Percentiles rank a stretch among this genome's conserved stretches.
phyloP scores from a whole-genome alignment of 1,140 invertebrate genomes.

The Magallana ariakensis region DNA sequence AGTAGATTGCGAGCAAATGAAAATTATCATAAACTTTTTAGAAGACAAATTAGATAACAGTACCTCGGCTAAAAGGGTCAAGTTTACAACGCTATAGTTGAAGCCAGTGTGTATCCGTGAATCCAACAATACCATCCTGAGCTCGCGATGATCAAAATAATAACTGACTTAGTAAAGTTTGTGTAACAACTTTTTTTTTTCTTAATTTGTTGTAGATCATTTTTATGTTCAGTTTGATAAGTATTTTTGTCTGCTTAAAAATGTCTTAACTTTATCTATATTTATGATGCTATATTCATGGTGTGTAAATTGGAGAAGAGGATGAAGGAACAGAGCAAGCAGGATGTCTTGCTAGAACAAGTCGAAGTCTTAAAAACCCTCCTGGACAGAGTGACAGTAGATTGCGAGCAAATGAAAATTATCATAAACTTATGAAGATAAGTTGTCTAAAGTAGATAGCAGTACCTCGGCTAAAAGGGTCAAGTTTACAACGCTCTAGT shows the following conservation, averaged over 20 bases:
- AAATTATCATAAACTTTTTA: background rate
- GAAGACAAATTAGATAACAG: background rate
- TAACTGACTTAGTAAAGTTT: no score
- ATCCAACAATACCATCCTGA: no score
- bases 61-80: slow-evolving; percentile 16
- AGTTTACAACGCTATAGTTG: slow-evolving; percentile 16
- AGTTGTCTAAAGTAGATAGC: slow-evolving; percentile 13
- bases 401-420: background rate
- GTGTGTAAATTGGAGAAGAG: slow-evolving; percentile 5
- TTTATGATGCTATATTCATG: no score
- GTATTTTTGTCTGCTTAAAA: no score
- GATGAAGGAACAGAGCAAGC: slow-evolving; percentile 19
- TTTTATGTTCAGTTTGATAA: no score
- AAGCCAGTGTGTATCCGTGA: no score
- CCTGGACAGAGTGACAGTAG: background rate
- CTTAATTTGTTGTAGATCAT: no score
- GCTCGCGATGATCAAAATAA: no score
- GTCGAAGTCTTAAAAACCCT: slow-evolving; percentile 20
- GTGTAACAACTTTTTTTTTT: no score
- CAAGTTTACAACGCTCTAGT: slow-evolving; percentile 5
- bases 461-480: slow-evolving; percentile 19
- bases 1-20: background rate
- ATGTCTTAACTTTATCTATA: no score
- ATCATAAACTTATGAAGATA: background rate
- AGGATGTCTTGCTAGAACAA: background rate